Base-by-base conservation (phyloP, 2,888 invertebrate species). In the Masnerella sp. region DNA sequence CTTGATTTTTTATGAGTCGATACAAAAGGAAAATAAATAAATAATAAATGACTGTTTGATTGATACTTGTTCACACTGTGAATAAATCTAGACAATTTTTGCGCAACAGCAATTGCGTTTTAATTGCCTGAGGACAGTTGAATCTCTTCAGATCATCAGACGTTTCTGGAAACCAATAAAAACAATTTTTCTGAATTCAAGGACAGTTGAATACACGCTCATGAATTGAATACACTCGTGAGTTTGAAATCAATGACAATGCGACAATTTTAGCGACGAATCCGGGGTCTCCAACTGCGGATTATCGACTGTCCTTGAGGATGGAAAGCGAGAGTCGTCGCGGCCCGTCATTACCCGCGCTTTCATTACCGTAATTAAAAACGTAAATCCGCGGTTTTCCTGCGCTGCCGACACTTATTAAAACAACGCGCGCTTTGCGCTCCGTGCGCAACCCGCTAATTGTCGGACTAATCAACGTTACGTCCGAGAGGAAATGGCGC, bases 331-430 rank as follows among this genome's bases (percentile, higher is more conserved):
- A 74, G 67, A 74, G 70, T 62, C 47, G 61, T 15, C 18, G 42
- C 47, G 34, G 52, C 30, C 54, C 40, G 25, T 65, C 54, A 61
- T 61, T 74, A 64, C 51, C 32, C 42, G 62, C 45, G 54, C 75
- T 75, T 75, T 71, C 68, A 75, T 75, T 71, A 68, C 56, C 64
- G 68, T 71, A 68, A 75, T 75, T 75, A 71, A 75, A 69, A 70
- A 56, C 25, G 47, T 59, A 58, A 54, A 67, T 42, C 42, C 52
- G 28, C 45, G 45, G 30, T 61, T 54, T 67, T 61, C 61, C 49
- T 51, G 54, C 36, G 52, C 45, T 32, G 52, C 56, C n/a, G n/a
- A 22, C 49, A 36, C 51, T 59, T 71, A 71, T 59, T 58, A 65
- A 47, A 49, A 64, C 59, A 65, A 25, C 62, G 47, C 30, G 12